These are phyloP conservation scores for Enteromius mattozi DNA, from an alignment of 2,797 vertebrate species.

Conservation along the genomic window DNA sequence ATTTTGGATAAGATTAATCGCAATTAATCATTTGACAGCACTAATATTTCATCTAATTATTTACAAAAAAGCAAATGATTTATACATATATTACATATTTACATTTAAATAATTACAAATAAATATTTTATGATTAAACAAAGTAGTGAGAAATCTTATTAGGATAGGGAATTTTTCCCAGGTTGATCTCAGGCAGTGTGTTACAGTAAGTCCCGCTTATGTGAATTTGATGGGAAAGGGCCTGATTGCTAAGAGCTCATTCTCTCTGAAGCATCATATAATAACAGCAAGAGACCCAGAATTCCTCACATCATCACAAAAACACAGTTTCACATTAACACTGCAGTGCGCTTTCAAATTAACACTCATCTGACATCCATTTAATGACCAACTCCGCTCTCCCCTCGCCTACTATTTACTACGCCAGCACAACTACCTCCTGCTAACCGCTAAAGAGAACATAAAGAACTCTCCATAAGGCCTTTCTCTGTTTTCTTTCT, in stretches of 20 bases:
- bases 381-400: constrained; percentile 46
- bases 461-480: constrained; percentile 49
- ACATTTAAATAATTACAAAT: not conserved
- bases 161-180: not conserved
- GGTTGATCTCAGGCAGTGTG: not conserved
- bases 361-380: constrained; percentile 43
- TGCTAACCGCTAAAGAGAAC: constrained; percentile 48
- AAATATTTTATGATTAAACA: too few species aligned
- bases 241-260: constrained; percentile 11
- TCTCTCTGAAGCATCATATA: constrained; percentile 27
- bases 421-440: constrained; percentile 26
- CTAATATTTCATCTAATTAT: not conserved
- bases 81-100: not conserved
- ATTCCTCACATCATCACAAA: constrained; percentile 38
- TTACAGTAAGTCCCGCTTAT: not conserved
- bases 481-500: constrained; percentile 46
- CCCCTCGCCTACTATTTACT: constrained; percentile 33
- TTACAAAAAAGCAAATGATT: not conserved
- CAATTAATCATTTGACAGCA: too few species aligned
- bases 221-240: constrained; percentile 23
- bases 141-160: not conserved
- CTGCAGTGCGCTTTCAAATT: constrained; percentile 40
- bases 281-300: constrained; percentile 33
- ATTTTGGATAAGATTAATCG: too few species aligned
- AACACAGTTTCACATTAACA: constrained; percentile 44